Evolutionary conservation across 2,113 vertebrate species (phyloP).

Genomic region (Tenrec ecaudatus): DNA sequence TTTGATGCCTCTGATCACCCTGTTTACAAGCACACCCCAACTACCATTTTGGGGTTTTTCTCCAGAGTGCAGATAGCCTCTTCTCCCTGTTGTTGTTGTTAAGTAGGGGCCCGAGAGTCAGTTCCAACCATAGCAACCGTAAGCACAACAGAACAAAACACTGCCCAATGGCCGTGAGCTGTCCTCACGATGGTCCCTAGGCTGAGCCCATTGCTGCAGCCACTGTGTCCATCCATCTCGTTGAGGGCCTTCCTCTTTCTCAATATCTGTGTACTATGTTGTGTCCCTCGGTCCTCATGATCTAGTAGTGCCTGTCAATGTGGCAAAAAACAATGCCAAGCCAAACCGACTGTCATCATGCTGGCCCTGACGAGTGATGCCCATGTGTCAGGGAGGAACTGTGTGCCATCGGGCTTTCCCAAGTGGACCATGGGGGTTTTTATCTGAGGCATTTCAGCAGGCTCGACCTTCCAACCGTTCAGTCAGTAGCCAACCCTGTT

Average conservation of each 20-base stretch:
- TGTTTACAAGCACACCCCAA: not conserved
- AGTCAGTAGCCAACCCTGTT: not conserved
- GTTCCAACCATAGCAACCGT: no score
- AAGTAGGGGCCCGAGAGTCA: no score
- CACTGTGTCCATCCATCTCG: no score
- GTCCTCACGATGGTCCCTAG: no score
- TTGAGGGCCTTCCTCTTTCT: not conserved
- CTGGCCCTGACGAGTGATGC: not conserved
- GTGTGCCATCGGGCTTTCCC: not conserved
- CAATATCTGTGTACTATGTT: not conserved
- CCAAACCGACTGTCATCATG: not conserved
- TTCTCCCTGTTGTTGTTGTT: no score
- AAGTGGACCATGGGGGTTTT: not conserved
- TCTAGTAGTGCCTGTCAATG: not conserved
- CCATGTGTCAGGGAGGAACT: not conserved
- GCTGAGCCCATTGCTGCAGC: no score
- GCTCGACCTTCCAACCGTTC: not conserved
- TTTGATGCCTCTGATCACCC: not conserved
- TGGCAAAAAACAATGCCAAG: not conserved
- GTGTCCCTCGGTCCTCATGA: not conserved
- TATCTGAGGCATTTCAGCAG: not conserved
- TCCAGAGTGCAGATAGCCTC: no score
- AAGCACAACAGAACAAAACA: no score
- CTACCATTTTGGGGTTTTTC: not conserved
- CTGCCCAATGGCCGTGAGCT: no score